A percentile compares a stretch with the other conserved stretches of the same genome.
These are phyloP conservation scores for Subacronicta megacephala DNA, from an alignment of 2,888 invertebrate genomes.

Conservation along the genomic window DNA sequence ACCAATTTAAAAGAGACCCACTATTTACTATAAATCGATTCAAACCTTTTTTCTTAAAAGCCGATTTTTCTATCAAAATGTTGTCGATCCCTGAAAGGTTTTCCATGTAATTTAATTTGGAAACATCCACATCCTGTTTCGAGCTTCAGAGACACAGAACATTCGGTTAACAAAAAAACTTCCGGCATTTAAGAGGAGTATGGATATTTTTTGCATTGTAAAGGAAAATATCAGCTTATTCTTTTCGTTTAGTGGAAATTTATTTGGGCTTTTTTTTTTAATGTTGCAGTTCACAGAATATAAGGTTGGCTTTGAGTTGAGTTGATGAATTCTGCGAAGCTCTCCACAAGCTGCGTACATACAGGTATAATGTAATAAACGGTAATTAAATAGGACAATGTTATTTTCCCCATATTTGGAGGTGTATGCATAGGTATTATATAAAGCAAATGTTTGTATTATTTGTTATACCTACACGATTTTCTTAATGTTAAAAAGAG, in stretches of 20 bases:
- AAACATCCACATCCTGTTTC: slow-evolving; percentile 12
- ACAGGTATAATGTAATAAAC: no score
- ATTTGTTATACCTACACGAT: no score
- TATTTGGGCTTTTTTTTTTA: background rate
- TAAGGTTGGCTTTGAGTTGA: background rate
- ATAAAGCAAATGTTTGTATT: no score
- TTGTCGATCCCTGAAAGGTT: slow-evolving; percentile 55
- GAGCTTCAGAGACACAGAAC: slow-evolving; percentile 26
- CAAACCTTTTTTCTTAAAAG: slow-evolving; percentile 20
- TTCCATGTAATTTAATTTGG: slow-evolving; percentile 57
- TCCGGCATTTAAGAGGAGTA: slow-evolving; percentile 20
- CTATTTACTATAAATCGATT: slow-evolving; percentile 2
- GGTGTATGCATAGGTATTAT: no score
- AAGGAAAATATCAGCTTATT: slow-evolving; percentile 19
- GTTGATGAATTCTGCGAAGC: background rate
- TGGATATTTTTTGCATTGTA: slow-evolving; percentile 20
- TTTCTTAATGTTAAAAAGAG: no score
- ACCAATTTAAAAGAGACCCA: no score
- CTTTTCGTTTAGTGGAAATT: slow-evolving; percentile 38
- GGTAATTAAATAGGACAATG: no score
- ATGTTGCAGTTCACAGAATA: no score
- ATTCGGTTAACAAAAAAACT: slow-evolving; percentile 43
- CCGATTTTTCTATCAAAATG: slow-evolving; percentile 41
- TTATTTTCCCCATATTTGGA: no score
- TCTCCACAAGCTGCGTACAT: background rate